Evolutionary conservation across 2,113 vertebrate species (phyloP), one percentile per base, ranked within the genome.

Genomic region (Charina bottae): DNA sequence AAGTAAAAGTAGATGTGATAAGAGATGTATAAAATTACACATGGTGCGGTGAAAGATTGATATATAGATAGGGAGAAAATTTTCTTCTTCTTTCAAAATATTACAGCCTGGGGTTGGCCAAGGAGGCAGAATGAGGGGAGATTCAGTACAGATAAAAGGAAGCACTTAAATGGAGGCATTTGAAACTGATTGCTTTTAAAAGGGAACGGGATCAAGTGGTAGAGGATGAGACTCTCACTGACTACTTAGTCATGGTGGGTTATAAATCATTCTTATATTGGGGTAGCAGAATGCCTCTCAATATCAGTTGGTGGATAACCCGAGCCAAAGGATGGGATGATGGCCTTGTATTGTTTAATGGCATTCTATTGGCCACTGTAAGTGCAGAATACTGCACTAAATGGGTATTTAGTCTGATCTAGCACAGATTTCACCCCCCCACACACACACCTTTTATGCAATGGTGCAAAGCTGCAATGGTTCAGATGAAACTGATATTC

Each of bases 401-500:
- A 78, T 42, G 33, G 72, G 1, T 21, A 78, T 78, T 78, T 78
- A 78, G 33, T 78, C 72, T 78, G 33, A 42, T 78, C 72, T 78
- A 78, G 33, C 33, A 78, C 19, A 42, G 33, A 42, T 42, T 42
- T 78, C 9, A 42, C 2, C 72, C 72, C 33, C 42, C 3, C 33
- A 2, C 42, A n/a, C 42, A 2, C 42, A 42, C 42, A 42, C 33
- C 72, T 42, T 42, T 49, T 49, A 42, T 78, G 72, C 33, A 78
- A 42, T 21, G 72, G 33, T 37, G 17, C 17, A 78, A 78, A 78
- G 68, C 42, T 78, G 19, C 33, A 78, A 1, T 19, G 8, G 72
- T 42, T 78, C 33, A 10, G 91, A 95, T 94, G 83, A 93, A 95
- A 94, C 93, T 93, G 90, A 94, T 96, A 94, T 96, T 97, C 93